These are phyloP conservation scores for Aporophyla nigra DNA, from an alignment of 2,888 invertebrate species.

Conservation along the genomic window DNA sequence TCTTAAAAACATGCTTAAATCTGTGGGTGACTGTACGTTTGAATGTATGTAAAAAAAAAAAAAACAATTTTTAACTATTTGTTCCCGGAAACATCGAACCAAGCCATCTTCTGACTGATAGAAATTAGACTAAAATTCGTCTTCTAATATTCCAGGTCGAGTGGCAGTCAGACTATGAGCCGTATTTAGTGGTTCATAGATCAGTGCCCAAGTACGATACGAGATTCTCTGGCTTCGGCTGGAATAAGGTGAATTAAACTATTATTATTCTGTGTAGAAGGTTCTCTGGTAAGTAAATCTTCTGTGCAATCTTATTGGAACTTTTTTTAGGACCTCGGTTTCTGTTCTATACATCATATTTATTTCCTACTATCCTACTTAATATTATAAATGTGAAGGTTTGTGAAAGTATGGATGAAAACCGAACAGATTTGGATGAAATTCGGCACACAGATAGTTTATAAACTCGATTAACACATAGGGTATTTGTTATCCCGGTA, in stretches of 20 bases:
- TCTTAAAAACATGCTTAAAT: too few species aligned
- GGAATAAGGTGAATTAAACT: constrained; percentile 94
- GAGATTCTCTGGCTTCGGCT: constrained; percentile 98
- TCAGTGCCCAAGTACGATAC: constrained; percentile 95
- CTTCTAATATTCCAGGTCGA: constrained; percentile 91
- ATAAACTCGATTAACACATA: too few species aligned
- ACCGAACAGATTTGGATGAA: too few species aligned
- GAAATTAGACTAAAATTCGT: not conserved
- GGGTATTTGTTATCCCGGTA: too few species aligned
- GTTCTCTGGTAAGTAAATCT: not conserved
- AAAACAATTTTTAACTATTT: not conserved
- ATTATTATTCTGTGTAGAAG: not conserved
- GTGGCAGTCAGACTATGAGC: constrained; percentile 98
- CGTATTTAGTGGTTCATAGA: constrained; percentile 95
- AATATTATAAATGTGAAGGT: too few species aligned
- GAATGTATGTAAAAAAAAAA: not conserved
- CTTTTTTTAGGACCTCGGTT: not conserved
- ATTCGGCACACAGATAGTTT: too few species aligned
- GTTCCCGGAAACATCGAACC: not conserved
- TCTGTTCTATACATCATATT: not conserved
- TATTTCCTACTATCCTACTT: too few species aligned
- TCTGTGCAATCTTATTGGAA: not conserved
- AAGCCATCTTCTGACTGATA: not conserved
- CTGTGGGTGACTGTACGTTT: not conserved
- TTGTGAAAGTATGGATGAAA: too few species aligned